Evolutionary conservation across 2,888 invertebrate genomes (phyloP).

Genomic region (Dynastes grantii): DNA sequence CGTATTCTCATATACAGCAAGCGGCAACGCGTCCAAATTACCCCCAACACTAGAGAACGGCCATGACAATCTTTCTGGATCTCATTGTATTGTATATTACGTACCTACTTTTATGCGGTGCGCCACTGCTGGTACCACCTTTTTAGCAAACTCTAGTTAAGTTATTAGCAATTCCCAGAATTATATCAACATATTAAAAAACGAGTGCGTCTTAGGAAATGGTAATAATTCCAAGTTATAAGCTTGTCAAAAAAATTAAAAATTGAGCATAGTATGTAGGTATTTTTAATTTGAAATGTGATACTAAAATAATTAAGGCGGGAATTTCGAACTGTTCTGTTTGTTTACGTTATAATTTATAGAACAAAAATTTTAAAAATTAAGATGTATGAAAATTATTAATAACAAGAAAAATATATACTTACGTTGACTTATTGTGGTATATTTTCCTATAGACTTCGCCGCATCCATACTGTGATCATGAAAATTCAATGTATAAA

Average conservation of each 20-base stretch:
- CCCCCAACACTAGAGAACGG: too few relatives aligned
- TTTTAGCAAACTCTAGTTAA: too few relatives aligned
- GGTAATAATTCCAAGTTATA: not conserved
- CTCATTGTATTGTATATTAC: too few relatives aligned
- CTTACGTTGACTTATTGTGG: slow-evolving; percentile 33
- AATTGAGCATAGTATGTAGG: not conserved
- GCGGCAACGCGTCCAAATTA: too few relatives aligned
- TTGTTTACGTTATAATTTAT: too few relatives aligned
- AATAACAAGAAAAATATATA: slow-evolving; percentile 1
- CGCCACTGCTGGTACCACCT: too few relatives aligned
- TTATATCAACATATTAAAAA: not conserved
- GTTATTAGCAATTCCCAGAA: not conserved
- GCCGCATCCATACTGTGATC: not conserved
- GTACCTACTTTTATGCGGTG: too few relatives aligned
- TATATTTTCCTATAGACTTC: not conserved
- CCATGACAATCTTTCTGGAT: too few relatives aligned
- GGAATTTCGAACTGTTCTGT: not conserved
- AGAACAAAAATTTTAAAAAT: too few relatives aligned
- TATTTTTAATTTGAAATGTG: not conserved
- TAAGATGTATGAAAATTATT: not conserved
- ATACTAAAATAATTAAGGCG: not conserved
- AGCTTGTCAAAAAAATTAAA: not conserved
- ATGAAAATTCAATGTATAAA: not conserved
- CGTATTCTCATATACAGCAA: too few relatives aligned
- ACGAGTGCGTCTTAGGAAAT: not conserved